Percentiles rank a stretch among this genome's conserved stretches.
Evolutionary conservation across 2,113 vertebrate species (phyloP).

Genomic region (Mesitornis unicolor): DNA sequence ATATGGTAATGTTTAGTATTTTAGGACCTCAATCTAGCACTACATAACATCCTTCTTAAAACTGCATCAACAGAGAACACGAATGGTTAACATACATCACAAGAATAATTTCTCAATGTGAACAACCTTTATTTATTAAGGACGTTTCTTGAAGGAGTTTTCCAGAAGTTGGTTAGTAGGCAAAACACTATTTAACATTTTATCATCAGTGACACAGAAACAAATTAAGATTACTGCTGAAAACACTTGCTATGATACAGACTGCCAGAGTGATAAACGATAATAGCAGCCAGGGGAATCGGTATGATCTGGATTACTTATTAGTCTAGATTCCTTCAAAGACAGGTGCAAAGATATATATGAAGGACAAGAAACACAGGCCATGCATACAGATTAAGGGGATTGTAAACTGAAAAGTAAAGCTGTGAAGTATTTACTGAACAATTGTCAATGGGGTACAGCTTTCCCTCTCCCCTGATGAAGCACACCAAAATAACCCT

Average conservation of each 20-base stretch:
- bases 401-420: not conserved
- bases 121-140: not conserved
- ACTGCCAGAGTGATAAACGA: slow-evolving; percentile 16
- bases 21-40: not conserved
- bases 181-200: not conserved
- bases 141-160: not conserved
- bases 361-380: not conserved
- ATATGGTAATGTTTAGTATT: not conserved
- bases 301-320: slow-evolving; percentile 13
- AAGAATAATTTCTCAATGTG: not conserved
- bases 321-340: not conserved
- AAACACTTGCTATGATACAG: slow-evolving; percentile 4
- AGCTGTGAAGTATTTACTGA: not conserved
- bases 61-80: not conserved
- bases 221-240: slow-evolving; percentile 28
- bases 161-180: not conserved
- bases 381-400: not conserved
- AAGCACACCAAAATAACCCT: not conserved
- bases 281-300: not conserved
- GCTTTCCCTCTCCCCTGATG: not conserved
- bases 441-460: not conserved
- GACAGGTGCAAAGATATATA: slow-evolving; percentile 4
- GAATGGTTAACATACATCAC: not conserved
- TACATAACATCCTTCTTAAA: not conserved
- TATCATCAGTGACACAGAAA: slow-evolving; percentile 16